Percentiles rank a stretch among this genome's conserved stretches.
Evolutionary conservation across 2,888 invertebrate species (phyloP).

Genomic region (Xiphydria camelus): DNA sequence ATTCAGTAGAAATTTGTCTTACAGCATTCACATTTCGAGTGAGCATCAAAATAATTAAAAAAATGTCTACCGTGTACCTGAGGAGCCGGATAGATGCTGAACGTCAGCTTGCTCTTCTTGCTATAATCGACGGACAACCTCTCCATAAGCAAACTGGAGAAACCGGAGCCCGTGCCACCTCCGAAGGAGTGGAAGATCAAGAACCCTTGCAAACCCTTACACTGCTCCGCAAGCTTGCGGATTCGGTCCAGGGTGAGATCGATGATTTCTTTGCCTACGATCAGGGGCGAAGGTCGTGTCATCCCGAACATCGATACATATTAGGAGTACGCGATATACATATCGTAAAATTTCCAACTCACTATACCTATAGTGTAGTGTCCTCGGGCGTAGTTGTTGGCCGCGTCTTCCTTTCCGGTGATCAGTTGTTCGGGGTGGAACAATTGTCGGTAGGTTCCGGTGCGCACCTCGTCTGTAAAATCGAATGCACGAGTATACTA

Average conservation of each 20-base stretch:
- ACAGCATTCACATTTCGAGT: too few species aligned
- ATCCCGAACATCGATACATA: too few species aligned
- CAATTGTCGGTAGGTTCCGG: constrained; percentile 81
- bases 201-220: constrained; percentile 86
- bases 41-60: too few species aligned
- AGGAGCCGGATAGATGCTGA: constrained; percentile 92
- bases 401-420: constrained; percentile 89
- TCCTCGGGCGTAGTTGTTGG: constrained; percentile 90
- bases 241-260: constrained; percentile 82
- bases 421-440: constrained; percentile 92
- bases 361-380: constrained; percentile 80
- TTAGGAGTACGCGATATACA: too few species aligned
- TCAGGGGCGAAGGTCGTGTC: too few species aligned
- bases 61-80: constrained; percentile 74
- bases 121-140: constrained; percentile 90
- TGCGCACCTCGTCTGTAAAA: constrained; percentile 74
- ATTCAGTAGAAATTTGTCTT: too few species aligned
- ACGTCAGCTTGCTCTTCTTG: constrained; percentile 90
- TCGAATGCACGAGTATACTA: too few species aligned
- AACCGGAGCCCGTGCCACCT: constrained; percentile 88
- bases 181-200: constrained; percentile 92
- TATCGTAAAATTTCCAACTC: too few species aligned
- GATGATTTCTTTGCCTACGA: constrained; percentile 79
- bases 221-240: constrained; percentile 82
- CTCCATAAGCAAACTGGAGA: constrained; percentile 91